Evolutionary conservation across 2,113 vertebrate species (phyloP), one percentile per base, ranked within the genome.

Genomic region (Plecotus auritus): DNA sequence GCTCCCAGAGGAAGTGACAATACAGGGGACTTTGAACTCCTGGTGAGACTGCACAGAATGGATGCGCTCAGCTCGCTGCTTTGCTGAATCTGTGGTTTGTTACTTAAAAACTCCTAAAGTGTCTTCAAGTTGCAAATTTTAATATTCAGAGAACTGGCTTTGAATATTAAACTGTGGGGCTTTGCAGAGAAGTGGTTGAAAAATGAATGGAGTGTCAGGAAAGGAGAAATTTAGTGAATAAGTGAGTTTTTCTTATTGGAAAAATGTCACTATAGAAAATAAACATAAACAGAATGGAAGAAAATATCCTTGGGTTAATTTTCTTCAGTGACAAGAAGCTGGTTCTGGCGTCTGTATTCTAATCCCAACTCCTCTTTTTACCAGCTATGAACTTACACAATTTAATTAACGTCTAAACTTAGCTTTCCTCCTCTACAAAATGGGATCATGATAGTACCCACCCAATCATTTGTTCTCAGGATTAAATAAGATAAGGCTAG

Each of bases 371-470:
- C 35, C 66, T 88, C n/a, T 49, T 70, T 47, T 69, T 35, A 85
- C 14, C 88, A 47, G n/a, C 64, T 78, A 23, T 72, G 80, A 76
- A 67, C 18, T 59, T 47, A n/a, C 1, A 5, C 13, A 93, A 81
- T 42, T 85, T 59, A 70, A 40, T 90, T 87, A 74, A 74, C 88
- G 51, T 91, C 59, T 94, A 82, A 91, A 56, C 17, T 59, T 73
- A 32, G 2, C 4, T 77, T 94, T 89, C n/a, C 26, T 78, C 18
- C 12, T 77, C 59, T 91, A 67, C 12, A 74, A 88, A 94, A 77
- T 72, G 67, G 42, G 22, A 93, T 93, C 45, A 37, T 37, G 14
- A 81, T 37, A 26, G 16, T 17, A 47, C 8, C 47, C 47, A 40
- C 7, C 17, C 69, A 90, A 17, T 56, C 35, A n/a, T 81, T 92